Evolutionary conservation across 2,113 vertebrate species (phyloP).

Genomic region (Antechinus stuartii): DNA sequence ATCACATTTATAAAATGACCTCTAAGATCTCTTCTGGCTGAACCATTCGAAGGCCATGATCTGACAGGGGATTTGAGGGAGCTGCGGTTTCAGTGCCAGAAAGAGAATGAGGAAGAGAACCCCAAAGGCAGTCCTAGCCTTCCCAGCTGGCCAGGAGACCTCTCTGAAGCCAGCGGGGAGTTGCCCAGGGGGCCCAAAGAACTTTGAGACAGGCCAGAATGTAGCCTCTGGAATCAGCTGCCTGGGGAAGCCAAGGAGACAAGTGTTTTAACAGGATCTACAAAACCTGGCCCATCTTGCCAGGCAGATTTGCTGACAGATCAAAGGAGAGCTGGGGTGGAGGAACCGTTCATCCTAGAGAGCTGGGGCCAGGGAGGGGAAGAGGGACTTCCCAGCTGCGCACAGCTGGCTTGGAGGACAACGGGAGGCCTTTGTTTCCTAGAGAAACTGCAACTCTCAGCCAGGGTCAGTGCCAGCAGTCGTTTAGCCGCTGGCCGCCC

Average conservation of each 20-base stretch:
- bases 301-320: background rate
- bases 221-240: background rate
- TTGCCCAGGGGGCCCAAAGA: background rate
- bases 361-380: background rate
- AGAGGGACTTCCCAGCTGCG: conserved; percentile 6
- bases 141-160: background rate
- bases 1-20: background rate
- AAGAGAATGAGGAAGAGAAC: background rate
- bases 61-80: background rate
- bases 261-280: conserved; percentile 3
- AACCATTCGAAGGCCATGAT: background rate
- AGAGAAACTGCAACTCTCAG: background rate
- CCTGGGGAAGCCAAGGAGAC: background rate
- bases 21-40: background rate
- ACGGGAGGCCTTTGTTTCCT: background rate
- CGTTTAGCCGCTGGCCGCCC: background rate
- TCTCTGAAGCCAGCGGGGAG: background rate
- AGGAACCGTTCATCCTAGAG: background rate
- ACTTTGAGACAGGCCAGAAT: background rate
- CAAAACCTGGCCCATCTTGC: background rate
- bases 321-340: background rate
- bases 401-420: background rate
- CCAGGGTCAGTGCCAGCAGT: background rate
- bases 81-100: background rate
- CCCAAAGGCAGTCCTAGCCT: background rate